Percentiles rank a stretch among this genome's conserved stretches.
These are phyloP conservation scores for Phoeniculus purpureus DNA, from an alignment of 2,797 vertebrate species.

Conservation along the genomic window DNA sequence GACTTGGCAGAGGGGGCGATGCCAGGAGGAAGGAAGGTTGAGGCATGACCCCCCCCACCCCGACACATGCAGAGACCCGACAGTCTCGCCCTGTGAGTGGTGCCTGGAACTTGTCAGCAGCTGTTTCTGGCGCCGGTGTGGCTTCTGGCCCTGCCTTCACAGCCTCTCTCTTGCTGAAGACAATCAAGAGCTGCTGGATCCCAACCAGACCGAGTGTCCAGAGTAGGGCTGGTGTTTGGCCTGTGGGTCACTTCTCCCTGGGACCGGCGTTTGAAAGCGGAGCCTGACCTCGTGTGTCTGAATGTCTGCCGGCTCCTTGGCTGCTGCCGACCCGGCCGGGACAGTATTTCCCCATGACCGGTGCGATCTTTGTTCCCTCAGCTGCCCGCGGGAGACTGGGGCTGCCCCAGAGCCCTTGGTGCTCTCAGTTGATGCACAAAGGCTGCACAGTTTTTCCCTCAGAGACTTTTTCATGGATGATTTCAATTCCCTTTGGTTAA, in stretches of 20 bases:
- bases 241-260: not conserved
- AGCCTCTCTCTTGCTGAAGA: conserved; percentile 67
- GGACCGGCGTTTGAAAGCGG: not conserved
- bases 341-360: not conserved
- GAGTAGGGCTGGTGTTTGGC: conserved; percentile 34
- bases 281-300: not conserved
- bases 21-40: not conserved
- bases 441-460: not conserved
- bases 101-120: conserved; percentile 55
- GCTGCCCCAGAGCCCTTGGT: not conserved
- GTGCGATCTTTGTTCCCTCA: conserved; percentile 36
- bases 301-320: not conserved
- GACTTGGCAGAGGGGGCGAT: conserved; percentile 59
- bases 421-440: conserved; percentile 40
- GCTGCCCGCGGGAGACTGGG: not conserved
- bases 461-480: not conserved
- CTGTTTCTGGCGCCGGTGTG: conserved; percentile 69
- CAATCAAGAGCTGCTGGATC: conserved; percentile 60
- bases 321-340: conserved; percentile 37
- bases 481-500: conserved; percentile 16
- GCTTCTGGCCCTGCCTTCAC: conserved; percentile 45
- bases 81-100: not conserved
- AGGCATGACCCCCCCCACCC: not conserved
- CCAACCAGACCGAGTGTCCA: not conserved
- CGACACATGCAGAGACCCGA: not conserved